Evolutionary conservation across 2,797 vertebrate genomes (phyloP).

Genomic region (Lagodon rhomboides): DNA sequence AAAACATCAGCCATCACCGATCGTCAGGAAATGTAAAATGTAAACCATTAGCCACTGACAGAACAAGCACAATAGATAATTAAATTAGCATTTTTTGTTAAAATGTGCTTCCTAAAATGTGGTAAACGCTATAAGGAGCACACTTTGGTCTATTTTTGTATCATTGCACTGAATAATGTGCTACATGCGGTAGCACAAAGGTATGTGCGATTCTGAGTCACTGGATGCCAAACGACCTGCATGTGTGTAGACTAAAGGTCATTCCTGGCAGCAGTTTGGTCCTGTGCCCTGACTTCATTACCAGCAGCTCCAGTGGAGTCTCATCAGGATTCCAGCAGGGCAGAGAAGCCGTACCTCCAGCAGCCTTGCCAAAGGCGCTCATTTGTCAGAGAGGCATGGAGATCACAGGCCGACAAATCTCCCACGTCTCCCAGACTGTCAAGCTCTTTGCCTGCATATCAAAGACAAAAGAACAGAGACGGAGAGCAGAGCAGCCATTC

Average conservation of each 20-base stretch:
- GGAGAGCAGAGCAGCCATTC: constrained; percentile 75
- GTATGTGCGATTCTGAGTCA: constrained; percentile 35
- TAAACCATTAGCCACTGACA: not conserved
- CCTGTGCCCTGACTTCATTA: constrained; percentile 75
- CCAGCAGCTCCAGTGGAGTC: constrained; percentile 65
- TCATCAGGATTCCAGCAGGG: constrained; percentile 81
- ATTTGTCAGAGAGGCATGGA: constrained; percentile 85
- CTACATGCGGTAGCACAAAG: constrained; percentile 25
- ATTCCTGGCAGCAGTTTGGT: constrained; percentile 72
- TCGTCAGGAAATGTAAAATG: constrained; percentile 38
- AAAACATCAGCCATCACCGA: constrained; percentile 41
- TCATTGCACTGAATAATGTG: constrained; percentile 13
- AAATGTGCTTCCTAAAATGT: not conserved
- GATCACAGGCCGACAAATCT: constrained; percentile 88
- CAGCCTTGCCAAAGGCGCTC: constrained; percentile 83
- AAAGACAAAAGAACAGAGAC: constrained; percentile 85
- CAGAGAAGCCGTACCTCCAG: constrained; percentile 74
- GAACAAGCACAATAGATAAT: constrained; percentile 9
- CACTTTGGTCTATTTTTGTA: constrained; percentile 16
- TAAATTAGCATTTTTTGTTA: constrained; percentile 7
- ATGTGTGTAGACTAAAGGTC: constrained; percentile 73
- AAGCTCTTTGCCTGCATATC: constrained; percentile 82
- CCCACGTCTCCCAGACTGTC: constrained; percentile 81
- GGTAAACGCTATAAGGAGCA: not conserved
- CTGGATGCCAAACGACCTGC: constrained; percentile 58